A percentile compares a stretch with the other conserved stretches of the same genome.
Conservation (phyloP, 2,797 vertebrate genomes). For the Lagodon rhomboides region DNA sequence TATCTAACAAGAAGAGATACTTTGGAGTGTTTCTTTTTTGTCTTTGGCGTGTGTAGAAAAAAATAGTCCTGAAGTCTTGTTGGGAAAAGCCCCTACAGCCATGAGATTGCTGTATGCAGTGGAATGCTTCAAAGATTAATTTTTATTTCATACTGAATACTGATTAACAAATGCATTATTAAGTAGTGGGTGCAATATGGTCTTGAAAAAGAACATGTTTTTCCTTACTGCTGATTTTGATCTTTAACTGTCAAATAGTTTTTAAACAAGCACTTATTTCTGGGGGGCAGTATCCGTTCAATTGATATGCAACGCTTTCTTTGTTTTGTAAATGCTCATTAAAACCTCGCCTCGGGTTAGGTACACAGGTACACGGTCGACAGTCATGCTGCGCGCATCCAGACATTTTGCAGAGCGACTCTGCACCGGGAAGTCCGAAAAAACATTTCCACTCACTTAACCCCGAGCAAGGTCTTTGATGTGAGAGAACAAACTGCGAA, state of each 20-base stretch:
- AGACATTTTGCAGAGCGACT: conserved; percentile 53
- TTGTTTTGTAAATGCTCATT: conserved; percentile 81
- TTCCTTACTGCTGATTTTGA: conserved; percentile 60
- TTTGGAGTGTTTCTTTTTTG: conserved; percentile 26
- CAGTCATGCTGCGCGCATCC: conserved; percentile 59
- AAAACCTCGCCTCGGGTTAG: conserved; percentile 76
- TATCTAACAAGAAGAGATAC: conserved; percentile 21
- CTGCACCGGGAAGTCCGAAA: conserved; percentile 37
- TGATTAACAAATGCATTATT: conserved; percentile 64
- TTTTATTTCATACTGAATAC: conserved; percentile 58
- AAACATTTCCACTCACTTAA: conserved; percentile 41
- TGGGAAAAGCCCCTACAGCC: conserved; percentile 40
- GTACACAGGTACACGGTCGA: conserved; percentile 68
- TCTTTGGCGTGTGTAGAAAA: conserved; percentile 33
- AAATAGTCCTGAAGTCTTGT: conserved; percentile 18
- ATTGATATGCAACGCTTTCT: conserved; percentile 69
- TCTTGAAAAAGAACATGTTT: conserved; percentile 45
- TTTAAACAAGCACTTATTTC: conserved; percentile 69
- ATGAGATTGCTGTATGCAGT: conserved; percentile 32
- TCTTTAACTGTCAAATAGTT: conserved; percentile 65
- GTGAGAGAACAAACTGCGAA: conserved; percentile 19
- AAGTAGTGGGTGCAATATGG: conserved; percentile 30
- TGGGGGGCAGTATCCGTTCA: conserved; percentile 57
- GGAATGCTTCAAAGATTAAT: conserved; percentile 41
- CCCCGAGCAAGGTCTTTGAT: conserved; percentile 54